Evolutionary conservation across 2,113 vertebrate species (phyloP).

Genomic region (Desmodus rotundus): DNA sequence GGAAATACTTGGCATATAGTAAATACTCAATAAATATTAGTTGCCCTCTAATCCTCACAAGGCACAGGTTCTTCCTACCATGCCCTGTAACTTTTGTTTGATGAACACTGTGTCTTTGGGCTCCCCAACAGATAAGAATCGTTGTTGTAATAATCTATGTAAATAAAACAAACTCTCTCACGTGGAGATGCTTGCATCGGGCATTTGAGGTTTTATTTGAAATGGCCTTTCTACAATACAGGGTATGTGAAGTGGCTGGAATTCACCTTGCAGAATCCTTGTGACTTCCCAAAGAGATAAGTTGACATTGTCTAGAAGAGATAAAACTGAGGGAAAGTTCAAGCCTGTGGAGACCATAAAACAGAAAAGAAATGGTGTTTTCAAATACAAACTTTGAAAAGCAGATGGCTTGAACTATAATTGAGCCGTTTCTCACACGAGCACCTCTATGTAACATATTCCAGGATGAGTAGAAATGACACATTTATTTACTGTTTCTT

Average conservation of each 20-base stretch:
- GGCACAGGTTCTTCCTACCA: neutral
- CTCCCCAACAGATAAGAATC: neutral
- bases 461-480: neutral
- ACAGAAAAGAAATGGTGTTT: neutral
- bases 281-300: neutral
- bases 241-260: neutral
- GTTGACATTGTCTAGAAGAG: neutral
- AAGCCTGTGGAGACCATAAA: neutral
- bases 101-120: neutral
- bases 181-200: neutral
- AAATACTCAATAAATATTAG: neutral
- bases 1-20: neutral
- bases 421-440: neutral
- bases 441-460: neutral
- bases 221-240: neutral
- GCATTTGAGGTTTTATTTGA: neutral
- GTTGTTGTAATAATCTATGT: neutral
- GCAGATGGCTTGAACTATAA: neutral
- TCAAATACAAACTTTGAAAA: neutral
- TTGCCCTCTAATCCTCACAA: neutral
- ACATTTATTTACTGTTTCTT: neutral
- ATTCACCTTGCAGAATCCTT: neutral
- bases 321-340: neutral
- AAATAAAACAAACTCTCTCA: constrained; percentile 16
- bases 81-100: neutral